Evolutionary conservation across 1,140 invertebrate genomes (phyloP).

Genomic region (Drosophila equinoxialis): DNA sequence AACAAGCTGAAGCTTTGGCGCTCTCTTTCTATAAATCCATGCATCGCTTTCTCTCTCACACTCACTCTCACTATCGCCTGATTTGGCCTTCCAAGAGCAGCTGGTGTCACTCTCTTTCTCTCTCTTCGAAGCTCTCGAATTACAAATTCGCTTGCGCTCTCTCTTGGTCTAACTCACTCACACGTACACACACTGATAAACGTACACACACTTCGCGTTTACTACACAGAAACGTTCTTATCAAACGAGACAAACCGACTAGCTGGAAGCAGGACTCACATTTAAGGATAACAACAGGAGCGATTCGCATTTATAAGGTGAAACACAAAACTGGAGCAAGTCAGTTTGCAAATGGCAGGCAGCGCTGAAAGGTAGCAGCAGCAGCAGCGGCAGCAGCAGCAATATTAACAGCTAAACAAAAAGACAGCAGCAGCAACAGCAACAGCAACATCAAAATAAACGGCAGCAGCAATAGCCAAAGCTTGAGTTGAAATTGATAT

Average conservation of each 20-base stretch:
- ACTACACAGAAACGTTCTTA: constrained; percentile 50
- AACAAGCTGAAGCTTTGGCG: neutral
- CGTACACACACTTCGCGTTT: constrained; percentile 30
- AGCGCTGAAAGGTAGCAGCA: constrained; percentile 68
- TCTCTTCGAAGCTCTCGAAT: constrained; percentile 18
- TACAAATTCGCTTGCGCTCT: constrained; percentile 10
- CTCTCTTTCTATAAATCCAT: neutral
- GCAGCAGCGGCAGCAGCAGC: constrained; percentile 22
- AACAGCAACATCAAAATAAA: constrained; percentile 19
- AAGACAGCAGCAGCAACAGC: constrained; percentile 19
- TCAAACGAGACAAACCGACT: constrained; percentile 54
- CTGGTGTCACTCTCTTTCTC: constrained; percentile 21
- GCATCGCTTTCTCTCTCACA: neutral
- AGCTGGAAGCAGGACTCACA: constrained; percentile 70
- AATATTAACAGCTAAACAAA: constrained; percentile 4
- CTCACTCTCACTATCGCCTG: neutral
- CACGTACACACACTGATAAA: constrained; percentile 26
- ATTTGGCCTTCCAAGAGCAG: constrained; percentile 26
- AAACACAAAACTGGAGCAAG: constrained; percentile 76
- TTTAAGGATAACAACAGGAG: constrained; percentile 63
- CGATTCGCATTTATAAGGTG: constrained; percentile 68
- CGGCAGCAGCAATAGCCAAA: constrained; percentile 19
- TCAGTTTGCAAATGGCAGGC: constrained; percentile 80
- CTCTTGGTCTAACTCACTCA: constrained; percentile 9
- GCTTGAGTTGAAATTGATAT: constrained; percentile 55